Percentiles rank a stretch among this genome's conserved stretches.
These are phyloP conservation scores for Onthophagus sagittarius DNA, from an alignment of 2,888 invertebrate species.

Conservation along the genomic window DNA sequence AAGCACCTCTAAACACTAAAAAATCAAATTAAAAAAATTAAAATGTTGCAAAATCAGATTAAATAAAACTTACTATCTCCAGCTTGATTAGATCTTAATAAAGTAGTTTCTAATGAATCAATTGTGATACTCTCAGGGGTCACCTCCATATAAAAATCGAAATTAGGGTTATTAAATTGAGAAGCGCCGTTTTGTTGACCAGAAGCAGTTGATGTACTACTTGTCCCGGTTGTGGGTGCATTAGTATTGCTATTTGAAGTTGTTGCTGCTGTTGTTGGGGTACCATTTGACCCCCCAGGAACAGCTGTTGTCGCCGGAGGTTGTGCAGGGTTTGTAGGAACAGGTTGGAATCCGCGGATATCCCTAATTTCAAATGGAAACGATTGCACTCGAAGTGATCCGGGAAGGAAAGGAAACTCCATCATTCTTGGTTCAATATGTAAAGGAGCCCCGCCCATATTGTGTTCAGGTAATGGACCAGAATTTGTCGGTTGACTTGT, in stretches of 20 bases:
- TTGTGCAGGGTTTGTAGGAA: neutral
- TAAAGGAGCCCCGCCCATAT: constrained; percentile 16
- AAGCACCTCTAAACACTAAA: constrained; percentile 46
- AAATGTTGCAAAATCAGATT: neutral
- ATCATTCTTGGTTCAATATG: constrained; percentile 29
- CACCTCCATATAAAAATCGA: constrained; percentile 61
- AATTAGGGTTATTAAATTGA: constrained; percentile 44
- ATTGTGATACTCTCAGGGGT: constrained; percentile 50
- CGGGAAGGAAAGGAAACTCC: constrained; percentile 38
- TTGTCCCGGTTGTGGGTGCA: constrained; percentile 17
- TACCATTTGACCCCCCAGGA: constrained; percentile 23
- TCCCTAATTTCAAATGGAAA: constrained; percentile 42
- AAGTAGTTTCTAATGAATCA: constrained; percentile 43
- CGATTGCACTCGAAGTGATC: constrained; percentile 40
- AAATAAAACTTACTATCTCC: constrained; percentile 39
- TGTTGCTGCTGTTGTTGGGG: constrained; percentile 15
- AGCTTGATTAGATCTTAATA: constrained; percentile 38
- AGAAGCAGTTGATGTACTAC: constrained; percentile 15
- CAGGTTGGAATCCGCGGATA: constrained; percentile 20
- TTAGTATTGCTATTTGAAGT: constrained; percentile 10
- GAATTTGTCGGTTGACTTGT: constrained; percentile 16
- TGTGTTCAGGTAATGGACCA: neutral
- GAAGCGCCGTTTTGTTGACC: constrained; percentile 1
- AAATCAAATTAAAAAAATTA: constrained; percentile 18
- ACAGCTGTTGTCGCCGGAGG: constrained; percentile 9